A percentile compares a stretch with the other conserved stretches of the same genome.
phyloP scores from a whole-genome alignment of 2,888 invertebrate species.

The Sesia apiformis region DNA sequence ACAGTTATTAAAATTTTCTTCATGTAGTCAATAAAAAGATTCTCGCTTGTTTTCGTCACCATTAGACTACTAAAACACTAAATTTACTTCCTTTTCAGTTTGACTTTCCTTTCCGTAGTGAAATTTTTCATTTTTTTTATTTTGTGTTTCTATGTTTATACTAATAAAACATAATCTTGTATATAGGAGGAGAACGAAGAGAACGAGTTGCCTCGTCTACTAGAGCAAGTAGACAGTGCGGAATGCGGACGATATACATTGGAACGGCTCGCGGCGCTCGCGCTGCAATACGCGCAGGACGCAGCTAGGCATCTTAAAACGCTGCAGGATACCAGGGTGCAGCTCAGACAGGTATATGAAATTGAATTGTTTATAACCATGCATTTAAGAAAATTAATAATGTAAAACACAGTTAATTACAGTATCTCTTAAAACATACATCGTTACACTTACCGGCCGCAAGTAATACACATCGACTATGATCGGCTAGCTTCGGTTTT shows the following conservation, averaged over 20 bases:
- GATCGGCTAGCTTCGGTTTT: no score
- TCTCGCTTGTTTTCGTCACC: no score
- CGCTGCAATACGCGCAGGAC: constrained; percentile 55
- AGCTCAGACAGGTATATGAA: constrained; percentile 39
- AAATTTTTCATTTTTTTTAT: neutral
- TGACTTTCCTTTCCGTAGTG: neutral
- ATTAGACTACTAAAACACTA: no score
- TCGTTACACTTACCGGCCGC: no score
- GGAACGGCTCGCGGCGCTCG: constrained; percentile 36
- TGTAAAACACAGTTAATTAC: no score
- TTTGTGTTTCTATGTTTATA: neutral
- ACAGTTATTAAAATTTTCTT: no score
- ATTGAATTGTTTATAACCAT: neutral
- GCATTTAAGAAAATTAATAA: no score
- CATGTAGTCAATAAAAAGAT: no score
- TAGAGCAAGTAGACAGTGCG: constrained; percentile 35
- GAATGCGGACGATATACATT: constrained; percentile 47
- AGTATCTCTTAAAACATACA: no score
- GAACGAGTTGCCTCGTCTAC: constrained; percentile 41
- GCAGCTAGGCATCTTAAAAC: constrained; percentile 39
- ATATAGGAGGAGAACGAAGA: constrained; percentile 59
- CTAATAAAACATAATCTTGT: neutral
- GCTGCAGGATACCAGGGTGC: constrained; percentile 44
- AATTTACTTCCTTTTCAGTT: no score
- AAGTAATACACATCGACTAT: no score